Percentiles rank a stretch among this genome's conserved stretches.
These are phyloP conservation scores for Micoletzkya japonica DNA, from an alignment of 2,888 invertebrate genomes.

Conservation along the genomic window DNA sequence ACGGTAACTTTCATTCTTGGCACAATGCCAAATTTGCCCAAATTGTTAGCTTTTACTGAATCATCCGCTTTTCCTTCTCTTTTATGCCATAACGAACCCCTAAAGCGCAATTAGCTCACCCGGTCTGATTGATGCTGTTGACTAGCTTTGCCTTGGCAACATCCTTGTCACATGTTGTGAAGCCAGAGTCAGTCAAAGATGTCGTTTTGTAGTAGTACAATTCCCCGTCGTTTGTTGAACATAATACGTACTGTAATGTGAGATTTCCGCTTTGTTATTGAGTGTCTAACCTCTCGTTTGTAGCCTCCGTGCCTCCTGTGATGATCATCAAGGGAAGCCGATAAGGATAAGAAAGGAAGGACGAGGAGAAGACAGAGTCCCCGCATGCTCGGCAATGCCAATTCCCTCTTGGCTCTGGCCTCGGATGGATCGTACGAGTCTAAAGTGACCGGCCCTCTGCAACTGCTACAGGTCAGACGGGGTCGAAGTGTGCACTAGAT, in stretches of 20 bases:
- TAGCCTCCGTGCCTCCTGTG: slow-evolving; percentile 23
- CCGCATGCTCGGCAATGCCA: slow-evolving; percentile 45
- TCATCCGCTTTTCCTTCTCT: too few relatives aligned
- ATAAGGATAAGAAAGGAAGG: slow-evolving; percentile 13
- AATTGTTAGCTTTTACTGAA: too few relatives aligned
- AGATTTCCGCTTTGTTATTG: neutral
- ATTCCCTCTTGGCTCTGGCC: slow-evolving; percentile 41
- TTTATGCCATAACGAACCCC: too few relatives aligned
- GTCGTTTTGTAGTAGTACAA: slow-evolving; percentile 40
- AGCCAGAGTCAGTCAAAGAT: slow-evolving; percentile 29
- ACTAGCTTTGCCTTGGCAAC: slow-evolving; percentile 42
- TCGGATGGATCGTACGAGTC: slow-evolving; percentile 45
- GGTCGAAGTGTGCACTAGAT: slow-evolving; percentile 17
- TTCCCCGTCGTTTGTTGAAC: slow-evolving; percentile 36
- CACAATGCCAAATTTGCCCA: too few relatives aligned
- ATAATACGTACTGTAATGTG: slow-evolving; percentile 39
- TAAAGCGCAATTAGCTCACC: too few relatives aligned
- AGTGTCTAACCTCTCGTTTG: slow-evolving; percentile 14
- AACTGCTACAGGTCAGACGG: slow-evolving; percentile 42
- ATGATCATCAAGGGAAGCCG: slow-evolving; percentile 23
- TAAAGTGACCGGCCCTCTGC: slow-evolving; percentile 41
- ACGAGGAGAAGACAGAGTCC: too few relatives aligned
- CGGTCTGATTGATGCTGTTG: slow-evolving; percentile 48
- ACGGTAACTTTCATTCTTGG: too few relatives aligned
- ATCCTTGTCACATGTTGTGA: slow-evolving; percentile 37